phyloP scores from a whole-genome alignment of 2,113 vertebrate species.

The Nesospiza acunhae region DNA sequence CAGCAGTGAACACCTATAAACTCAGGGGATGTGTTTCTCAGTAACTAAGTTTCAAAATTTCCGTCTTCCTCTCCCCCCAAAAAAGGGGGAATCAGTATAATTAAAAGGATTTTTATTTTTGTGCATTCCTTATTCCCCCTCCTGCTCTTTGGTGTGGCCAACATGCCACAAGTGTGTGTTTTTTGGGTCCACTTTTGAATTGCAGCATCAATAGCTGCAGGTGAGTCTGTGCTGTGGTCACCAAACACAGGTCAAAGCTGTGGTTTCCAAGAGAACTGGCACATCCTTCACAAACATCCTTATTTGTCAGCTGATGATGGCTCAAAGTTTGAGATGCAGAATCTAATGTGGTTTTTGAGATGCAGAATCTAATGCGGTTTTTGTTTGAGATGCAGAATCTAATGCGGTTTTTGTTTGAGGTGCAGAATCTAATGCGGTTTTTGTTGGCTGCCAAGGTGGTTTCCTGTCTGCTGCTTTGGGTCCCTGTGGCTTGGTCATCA shows the following conservation, averaged over 20 bases:
- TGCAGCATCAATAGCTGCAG: background rate
- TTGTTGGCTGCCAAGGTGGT: background rate
- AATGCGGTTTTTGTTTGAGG: background rate
- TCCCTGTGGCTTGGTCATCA: background rate
- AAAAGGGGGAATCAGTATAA: accelerated
- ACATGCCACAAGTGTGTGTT: accelerated
- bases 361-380: background rate
- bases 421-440: background rate
- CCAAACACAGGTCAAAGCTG: background rate
- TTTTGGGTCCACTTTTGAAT: background rate
- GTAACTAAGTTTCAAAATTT: background rate
- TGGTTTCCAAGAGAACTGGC: background rate
- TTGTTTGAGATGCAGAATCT: background rate
- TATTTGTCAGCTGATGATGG: background rate
- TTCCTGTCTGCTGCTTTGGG: background rate
- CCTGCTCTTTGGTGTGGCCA: background rate
- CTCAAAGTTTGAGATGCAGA: background rate
- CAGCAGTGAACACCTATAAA: background rate
- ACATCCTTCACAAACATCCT: background rate
- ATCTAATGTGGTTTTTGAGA: background rate
- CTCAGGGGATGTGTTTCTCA: background rate
- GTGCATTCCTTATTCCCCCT: accelerated
- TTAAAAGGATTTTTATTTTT: background rate
- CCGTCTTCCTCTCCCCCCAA: background rate
- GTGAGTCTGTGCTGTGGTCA: background rate